Evolutionary conservation across 1,140 invertebrate species (phyloP).

Genomic region (Charaxes varanes): DNA sequence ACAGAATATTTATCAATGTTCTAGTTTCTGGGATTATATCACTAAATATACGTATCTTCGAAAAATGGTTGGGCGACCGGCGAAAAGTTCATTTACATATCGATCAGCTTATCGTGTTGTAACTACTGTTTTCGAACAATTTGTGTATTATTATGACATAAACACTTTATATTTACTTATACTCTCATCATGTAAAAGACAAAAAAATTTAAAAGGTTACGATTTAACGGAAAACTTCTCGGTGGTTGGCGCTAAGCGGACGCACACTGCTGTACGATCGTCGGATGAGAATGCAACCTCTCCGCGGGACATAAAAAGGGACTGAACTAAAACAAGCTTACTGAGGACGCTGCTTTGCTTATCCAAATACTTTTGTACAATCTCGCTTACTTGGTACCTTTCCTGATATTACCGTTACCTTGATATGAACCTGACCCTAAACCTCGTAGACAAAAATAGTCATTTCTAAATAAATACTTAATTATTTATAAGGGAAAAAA

Average conservation of each 20-base stretch:
- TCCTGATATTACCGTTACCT: conserved; percentile 6
- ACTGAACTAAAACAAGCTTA: conserved; percentile 49
- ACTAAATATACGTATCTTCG: conserved; percentile 1
- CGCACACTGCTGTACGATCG: conserved; percentile 20
- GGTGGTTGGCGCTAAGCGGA: conserved; percentile 23
- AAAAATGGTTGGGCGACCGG: background rate
- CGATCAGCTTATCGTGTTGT: no score
- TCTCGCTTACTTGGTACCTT: conserved; percentile 8
- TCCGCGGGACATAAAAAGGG: conserved; percentile 55
- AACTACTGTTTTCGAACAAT: no score
- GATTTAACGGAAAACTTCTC: conserved; percentile 9
- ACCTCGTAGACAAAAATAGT: no score
- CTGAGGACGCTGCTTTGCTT: conserved; percentile 43
- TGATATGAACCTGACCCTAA: conserved; percentile 4
- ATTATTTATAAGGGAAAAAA: no score
- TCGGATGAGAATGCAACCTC: conserved; percentile 51
- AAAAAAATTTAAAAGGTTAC: conserved; percentile 9
- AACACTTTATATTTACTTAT: no score
- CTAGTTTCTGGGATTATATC: conserved; percentile 9
- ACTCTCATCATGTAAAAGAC: no score
- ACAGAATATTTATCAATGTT: conserved; percentile 13
- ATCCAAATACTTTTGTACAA: conserved; percentile 39
- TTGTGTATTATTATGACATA: no score
- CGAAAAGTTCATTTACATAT: no score
- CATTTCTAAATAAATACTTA: no score